Evolutionary conservation across 1,140 invertebrate species (phyloP).

Genomic region (Platyura marginata): DNA sequence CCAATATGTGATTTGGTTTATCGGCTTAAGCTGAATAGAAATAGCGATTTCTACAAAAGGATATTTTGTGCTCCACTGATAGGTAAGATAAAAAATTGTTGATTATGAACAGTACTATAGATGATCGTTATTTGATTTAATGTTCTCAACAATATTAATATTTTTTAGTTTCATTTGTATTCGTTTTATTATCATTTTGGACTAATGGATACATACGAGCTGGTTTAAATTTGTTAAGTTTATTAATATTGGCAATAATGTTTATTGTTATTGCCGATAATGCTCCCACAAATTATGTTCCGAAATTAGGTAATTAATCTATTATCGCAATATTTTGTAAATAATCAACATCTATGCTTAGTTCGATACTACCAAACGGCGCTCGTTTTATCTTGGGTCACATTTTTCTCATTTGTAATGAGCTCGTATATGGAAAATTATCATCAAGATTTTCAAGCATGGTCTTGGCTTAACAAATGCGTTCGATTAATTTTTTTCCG

Average conservation of each 20-base stretch:
- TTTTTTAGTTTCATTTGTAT: background rate
- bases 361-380: no score
- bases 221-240: background rate
- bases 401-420: no score
- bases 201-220: background rate
- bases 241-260: background rate
- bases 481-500: no score
- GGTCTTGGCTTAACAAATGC: no score
- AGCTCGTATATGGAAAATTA: no score
- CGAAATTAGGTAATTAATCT: no score
- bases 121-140: background rate
- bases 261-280: background rate
- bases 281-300: background rate
- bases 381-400: no score
- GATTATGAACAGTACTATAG: background rate
- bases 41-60: background rate
- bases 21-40: background rate
- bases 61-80: background rate
- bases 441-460: no score
- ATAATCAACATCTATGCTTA: no score
- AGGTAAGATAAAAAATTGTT: background rate
- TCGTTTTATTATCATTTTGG: conserved; percentile 1
- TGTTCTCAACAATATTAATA: no score
- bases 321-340: no score
- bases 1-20: background rate